phyloP scores from a whole-genome alignment of 92 coral and sea anemone species.

The Desmophyllum pertusum region DNA sequence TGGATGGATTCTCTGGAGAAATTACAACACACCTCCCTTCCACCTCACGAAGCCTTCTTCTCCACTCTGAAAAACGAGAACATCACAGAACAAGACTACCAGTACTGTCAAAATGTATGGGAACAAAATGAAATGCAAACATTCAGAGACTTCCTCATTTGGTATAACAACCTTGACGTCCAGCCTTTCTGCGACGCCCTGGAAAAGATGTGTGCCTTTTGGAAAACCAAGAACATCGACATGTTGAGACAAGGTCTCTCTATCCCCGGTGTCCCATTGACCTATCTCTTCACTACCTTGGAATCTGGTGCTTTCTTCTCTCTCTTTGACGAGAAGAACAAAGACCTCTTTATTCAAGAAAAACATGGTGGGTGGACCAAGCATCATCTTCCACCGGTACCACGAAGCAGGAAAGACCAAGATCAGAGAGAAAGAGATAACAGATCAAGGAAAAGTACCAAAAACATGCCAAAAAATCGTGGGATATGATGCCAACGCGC shows the following conservation, averaged over 20 bases:
- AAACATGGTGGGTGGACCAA: slow-evolving; percentile 25
- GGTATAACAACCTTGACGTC: no score
- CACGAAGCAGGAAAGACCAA: no score
- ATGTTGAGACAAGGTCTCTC: slow-evolving; percentile 34
- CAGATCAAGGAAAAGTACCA: no score
- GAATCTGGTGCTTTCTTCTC: not conserved
- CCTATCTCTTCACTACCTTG: slow-evolving; percentile 36
- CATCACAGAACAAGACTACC: not conserved
- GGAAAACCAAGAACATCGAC: not conserved
- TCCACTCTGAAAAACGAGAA: not conserved
- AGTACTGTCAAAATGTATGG: not conserved
- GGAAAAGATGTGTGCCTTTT: not conserved
- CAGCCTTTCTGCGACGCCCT: not conserved
- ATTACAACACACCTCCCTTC: not conserved
- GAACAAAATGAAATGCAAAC: not conserved
- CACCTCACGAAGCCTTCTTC: not conserved
- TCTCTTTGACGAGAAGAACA: slow-evolving; percentile 40
- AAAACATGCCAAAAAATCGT: no score
- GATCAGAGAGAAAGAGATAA: no score
- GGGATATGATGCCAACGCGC: no score
- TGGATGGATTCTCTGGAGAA: not conserved
- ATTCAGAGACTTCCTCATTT: not conserved
- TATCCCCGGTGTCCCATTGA: slow-evolving; percentile 55
- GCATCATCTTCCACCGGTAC: no score
- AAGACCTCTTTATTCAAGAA: slow-evolving; percentile 47